phyloP scores from a whole-genome alignment of 2,113 vertebrate species.

The Theropithecus gelada region DNA sequence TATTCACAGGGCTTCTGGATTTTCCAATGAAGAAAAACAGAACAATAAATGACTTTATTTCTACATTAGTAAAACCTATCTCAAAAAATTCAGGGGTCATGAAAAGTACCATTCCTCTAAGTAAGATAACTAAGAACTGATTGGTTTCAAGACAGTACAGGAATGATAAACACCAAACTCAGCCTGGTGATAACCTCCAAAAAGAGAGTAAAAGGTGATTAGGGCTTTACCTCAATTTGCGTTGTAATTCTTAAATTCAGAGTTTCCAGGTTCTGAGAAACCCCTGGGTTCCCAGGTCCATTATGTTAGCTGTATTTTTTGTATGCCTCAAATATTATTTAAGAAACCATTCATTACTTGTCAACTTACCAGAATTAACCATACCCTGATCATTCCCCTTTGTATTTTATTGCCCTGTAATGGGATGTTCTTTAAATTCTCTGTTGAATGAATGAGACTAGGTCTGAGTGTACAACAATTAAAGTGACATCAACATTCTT shows the following conservation, averaged over 20 bases:
- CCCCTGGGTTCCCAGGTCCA: neutral
- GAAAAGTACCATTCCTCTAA: constrained; percentile 7
- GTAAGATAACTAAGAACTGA: neutral
- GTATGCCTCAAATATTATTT: neutral
- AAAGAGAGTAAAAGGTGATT: neutral
- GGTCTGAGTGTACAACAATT: neutral
- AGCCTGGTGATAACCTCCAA: neutral
- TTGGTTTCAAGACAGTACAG: neutral
- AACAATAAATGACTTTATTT: neutral
- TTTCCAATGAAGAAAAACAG: neutral
- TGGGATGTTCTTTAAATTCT: constrained; percentile 6
- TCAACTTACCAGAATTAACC: neutral
- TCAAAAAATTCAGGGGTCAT: neutral
- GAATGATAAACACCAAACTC: neutral
- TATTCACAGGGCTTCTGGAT: neutral
- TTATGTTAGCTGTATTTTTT: neutral
- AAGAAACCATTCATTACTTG: neutral
- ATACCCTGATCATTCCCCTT: neutral
- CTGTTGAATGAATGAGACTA: neutral
- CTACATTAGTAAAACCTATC: neutral
- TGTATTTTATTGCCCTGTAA: neutral
- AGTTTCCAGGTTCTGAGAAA: neutral
- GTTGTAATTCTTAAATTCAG: neutral
- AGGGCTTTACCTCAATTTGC: neutral
- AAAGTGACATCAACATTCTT: neutral